These are phyloP conservation scores for Eurytoma californica DNA, from an alignment of 2,888 invertebrate genomes.

Conservation along the genomic window DNA sequence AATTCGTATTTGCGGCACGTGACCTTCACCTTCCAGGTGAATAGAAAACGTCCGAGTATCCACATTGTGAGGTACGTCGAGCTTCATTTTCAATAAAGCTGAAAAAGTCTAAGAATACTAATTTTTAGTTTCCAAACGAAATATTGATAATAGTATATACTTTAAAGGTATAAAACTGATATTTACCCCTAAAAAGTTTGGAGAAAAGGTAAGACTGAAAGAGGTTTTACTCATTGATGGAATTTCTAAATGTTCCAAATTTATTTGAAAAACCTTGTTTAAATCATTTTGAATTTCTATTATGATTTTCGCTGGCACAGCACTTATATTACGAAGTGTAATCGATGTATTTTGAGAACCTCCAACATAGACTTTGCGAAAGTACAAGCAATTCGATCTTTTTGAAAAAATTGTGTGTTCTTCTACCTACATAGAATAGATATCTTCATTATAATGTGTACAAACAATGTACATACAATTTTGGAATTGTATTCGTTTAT, in stretches of 20 bases:
- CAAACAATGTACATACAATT: too few species aligned
- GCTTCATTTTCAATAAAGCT: slow-evolving; percentile 62
- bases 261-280: slow-evolving; percentile 67
- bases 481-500: not conserved
- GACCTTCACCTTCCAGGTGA: slow-evolving; percentile 73
- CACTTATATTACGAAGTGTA: slow-evolving; percentile 72
- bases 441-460: not conserved
- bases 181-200: slow-evolving; percentile 72
- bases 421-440: slow-evolving; percentile 65
- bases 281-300: slow-evolving; percentile 47
- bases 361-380: slow-evolving; percentile 72
- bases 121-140: not conserved
- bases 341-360: slow-evolving; percentile 67
- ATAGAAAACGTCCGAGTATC: slow-evolving; percentile 62
- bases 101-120: slow-evolving; percentile 63
- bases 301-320: slow-evolving; percentile 69
- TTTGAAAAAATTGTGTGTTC: slow-evolving; percentile 70
- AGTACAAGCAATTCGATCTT: slow-evolving; percentile 71
- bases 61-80: slow-evolving; percentile 63
- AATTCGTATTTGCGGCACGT: slow-evolving; percentile 74
- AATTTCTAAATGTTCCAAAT: slow-evolving; percentile 67
- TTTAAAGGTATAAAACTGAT: slow-evolving; percentile 28
- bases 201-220: slow-evolving; percentile 73
- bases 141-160: not conserved
- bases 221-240: slow-evolving; percentile 69